Base-by-base conservation (phyloP, 1,140 invertebrate species). In the Cydia pomonella region DNA sequence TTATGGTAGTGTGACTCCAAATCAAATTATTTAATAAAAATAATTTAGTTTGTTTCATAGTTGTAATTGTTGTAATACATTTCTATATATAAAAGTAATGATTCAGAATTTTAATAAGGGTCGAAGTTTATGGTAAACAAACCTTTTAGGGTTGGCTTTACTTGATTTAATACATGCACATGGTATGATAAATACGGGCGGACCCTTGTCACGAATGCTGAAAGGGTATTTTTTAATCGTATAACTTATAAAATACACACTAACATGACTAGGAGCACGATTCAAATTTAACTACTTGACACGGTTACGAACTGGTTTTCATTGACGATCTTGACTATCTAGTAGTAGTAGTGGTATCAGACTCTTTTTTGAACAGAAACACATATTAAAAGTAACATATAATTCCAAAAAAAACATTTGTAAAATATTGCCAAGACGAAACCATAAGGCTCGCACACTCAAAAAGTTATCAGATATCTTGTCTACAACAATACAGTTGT, bases 81-180 rank as follows among this genome's bases (percentile, higher is more conserved):
- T 53, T 53, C 50, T 16, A 47, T 21, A 5, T 18, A 33, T 18
- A 66, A 33, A 16, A 66, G 27, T 66, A 66, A 29, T 29, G 27
- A 27, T 27, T 63, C 23, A 38, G 63, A n/a, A 29, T 33, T 66
- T 33, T 66, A 66, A 66, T 66, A 66, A 66, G 25, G 27, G 63
- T 27, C 29, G 16, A 66, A 66, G 27, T 66, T 66, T 66, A 66
- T 66, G 63, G 16, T 66, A 66, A 66, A 66, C 63, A 66, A 66
- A 66, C 63, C 63, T 66, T 66, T 66, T 66, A 53, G 63, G 63
- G 25, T n/a, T 18, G 63, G 63, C 63, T 66, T 66, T 66, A 66
- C 27, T 66, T 66, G 63, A 66, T 29, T 66, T 66, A 66, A 66
- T 66, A 66, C 62, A 63, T 66, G 33, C 63, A 66, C 63, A 33